phyloP scores from a whole-genome alignment of 1,140 invertebrate species.

The Drosophila mojavensis region DNA sequence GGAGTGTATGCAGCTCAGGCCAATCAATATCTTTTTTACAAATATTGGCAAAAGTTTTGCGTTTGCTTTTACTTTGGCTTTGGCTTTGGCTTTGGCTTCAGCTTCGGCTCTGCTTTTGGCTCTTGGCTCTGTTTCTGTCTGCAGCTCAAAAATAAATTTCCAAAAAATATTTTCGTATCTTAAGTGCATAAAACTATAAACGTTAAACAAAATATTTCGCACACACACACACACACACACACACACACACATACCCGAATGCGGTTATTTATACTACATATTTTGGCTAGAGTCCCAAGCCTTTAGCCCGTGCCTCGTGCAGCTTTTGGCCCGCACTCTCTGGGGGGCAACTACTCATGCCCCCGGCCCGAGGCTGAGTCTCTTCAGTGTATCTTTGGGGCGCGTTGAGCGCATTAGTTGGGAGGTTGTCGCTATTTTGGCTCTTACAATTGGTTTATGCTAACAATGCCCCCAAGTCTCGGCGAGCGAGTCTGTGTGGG shows the following conservation, averaged over 20 bases:
- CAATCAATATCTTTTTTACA: slow-evolving; percentile 82
- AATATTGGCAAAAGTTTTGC: slow-evolving; percentile 80
- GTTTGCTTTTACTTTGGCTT: slow-evolving; percentile 64
- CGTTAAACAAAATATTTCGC: slow-evolving; percentile 81
- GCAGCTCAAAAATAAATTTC: slow-evolving; percentile 58
- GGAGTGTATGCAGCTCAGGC: slow-evolving; percentile 39
- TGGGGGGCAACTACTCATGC: slow-evolving; percentile 45
- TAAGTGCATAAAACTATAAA: slow-evolving; percentile 83
- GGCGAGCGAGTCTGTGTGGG: neutral
- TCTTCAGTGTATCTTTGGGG: slow-evolving; percentile 52
- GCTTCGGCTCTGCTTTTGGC: slow-evolving; percentile 25
- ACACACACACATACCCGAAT: slow-evolving; percentile 47
- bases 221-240: slow-evolving; percentile 45
- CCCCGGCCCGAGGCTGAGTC: slow-evolving; percentile 5
- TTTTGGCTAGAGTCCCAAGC: slow-evolving; percentile 76
- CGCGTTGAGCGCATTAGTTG: slow-evolving; percentile 77
- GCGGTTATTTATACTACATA: slow-evolving; percentile 75
- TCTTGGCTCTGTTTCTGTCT: slow-evolving; percentile 12
- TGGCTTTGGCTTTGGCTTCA: slow-evolving; percentile 42
- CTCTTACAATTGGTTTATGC: slow-evolving; percentile 79
- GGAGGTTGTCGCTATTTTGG: slow-evolving; percentile 72
- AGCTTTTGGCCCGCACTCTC: slow-evolving; percentile 58
- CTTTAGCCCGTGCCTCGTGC: slow-evolving; percentile 64
- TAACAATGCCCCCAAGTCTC: slow-evolving; percentile 56
- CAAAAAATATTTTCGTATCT: slow-evolving; percentile 74